These are phyloP conservation scores for Beris chalybata DNA, from an alignment of 2,888 invertebrate genomes.

Conservation along the genomic window DNA sequence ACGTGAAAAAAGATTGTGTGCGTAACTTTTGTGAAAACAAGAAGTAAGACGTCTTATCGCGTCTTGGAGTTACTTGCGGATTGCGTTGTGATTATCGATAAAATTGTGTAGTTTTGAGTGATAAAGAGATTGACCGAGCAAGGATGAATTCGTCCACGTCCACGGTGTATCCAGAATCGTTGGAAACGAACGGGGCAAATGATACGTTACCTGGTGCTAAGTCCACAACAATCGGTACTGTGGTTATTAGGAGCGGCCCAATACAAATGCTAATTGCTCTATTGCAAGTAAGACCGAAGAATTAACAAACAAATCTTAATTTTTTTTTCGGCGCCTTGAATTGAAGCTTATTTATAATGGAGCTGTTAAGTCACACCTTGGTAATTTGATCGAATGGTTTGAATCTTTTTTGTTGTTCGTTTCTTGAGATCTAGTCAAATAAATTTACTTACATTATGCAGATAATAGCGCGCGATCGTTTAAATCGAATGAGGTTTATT, in stretches of 20 bases:
- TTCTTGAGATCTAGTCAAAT: too few species aligned
- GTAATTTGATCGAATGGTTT: too few species aligned
- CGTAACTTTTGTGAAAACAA: background rate
- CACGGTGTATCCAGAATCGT: conserved; percentile 32
- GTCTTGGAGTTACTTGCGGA: background rate
- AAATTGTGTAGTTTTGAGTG: conserved; percentile 12
- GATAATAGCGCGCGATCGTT: too few species aligned
- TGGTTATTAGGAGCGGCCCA: conserved; percentile 84
- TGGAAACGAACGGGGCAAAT: conserved; percentile 30
- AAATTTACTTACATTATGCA: too few species aligned
- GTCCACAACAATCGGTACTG: conserved; percentile 86
- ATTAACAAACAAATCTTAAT: background rate
- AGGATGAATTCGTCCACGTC: conserved; percentile 35
- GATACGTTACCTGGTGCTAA: conserved; percentile 48
- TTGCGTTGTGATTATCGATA: background rate
- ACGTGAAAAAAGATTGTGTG: conserved; percentile 2
- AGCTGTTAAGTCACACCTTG: too few species aligned
- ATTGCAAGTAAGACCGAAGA: conserved; percentile 69
- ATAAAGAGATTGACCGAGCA: conserved; percentile 1
- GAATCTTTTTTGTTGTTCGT: too few species aligned
- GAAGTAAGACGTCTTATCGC: background rate
- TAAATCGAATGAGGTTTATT: too few species aligned
- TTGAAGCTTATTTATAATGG: background rate
- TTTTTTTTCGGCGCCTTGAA: conserved; percentile 20
- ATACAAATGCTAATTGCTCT: conserved; percentile 86